Percentiles rank a stretch among this genome's conserved stretches.
phyloP scores from a whole-genome alignment of 2,113 vertebrate species.

The Odobenus rosmarus region DNA sequence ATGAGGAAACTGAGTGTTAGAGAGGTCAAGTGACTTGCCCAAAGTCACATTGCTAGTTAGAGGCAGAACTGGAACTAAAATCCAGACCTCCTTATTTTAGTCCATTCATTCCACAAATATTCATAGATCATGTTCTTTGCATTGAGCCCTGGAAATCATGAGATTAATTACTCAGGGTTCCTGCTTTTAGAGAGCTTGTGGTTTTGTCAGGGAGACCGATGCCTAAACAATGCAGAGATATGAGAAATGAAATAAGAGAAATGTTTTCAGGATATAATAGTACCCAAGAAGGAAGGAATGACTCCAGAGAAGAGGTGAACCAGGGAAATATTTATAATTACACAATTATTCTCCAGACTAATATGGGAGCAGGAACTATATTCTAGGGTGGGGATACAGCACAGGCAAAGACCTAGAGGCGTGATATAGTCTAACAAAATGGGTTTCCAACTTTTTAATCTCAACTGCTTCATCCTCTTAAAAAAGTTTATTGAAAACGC shows the following conservation, averaged over 20 bases:
- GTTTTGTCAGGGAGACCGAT: not conserved
- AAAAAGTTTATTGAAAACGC: not conserved
- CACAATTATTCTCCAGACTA: not conserved
- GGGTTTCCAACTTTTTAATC: not conserved
- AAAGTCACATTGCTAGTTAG: not conserved
- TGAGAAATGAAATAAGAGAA: not conserved
- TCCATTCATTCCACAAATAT: not conserved
- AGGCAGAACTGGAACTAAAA: slow-evolving; percentile 4
- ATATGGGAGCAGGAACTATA: not conserved
- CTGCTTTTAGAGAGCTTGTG: not conserved
- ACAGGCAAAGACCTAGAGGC: not conserved
- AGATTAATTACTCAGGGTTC: slow-evolving; percentile 4
- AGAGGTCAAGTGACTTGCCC: not conserved
- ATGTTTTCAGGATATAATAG: not conserved
- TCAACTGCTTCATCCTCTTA: not conserved
- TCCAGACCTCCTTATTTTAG: not conserved
- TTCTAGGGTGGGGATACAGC: not conserved
- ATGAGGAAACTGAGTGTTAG: not conserved
- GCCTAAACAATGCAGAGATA: not conserved
- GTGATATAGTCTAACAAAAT: not conserved
- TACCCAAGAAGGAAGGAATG: not conserved
- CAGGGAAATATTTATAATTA: not conserved
- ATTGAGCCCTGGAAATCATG: not conserved
- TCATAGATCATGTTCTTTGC: not conserved
- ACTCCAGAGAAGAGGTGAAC: not conserved